These are phyloP conservation scores for Drosophila arawakana DNA, from an alignment of 1,140 invertebrate species.

Conservation along the genomic window DNA sequence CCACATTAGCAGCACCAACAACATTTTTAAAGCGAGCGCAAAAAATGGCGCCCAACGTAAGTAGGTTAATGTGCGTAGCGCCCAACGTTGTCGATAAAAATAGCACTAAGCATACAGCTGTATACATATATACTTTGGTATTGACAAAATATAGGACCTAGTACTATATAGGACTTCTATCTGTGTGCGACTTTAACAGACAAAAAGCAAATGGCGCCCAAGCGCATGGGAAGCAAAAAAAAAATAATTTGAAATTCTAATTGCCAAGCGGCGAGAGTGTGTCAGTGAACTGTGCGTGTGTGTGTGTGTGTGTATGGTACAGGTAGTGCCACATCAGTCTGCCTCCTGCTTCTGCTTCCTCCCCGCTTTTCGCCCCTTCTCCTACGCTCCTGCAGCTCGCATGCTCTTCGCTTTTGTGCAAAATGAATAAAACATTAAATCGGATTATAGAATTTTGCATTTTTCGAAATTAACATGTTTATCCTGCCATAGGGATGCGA, in stretches of 20 bases:
- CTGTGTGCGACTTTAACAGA: constrained; percentile 29
- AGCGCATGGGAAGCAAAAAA: constrained; percentile 23
- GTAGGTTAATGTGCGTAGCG: constrained; percentile 75
- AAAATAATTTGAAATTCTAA: constrained; percentile 75
- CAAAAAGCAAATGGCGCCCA: constrained; percentile 56
- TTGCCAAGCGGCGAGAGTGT: constrained; percentile 52
- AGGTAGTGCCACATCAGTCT: constrained; percentile 11
- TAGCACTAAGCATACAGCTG: constrained; percentile 27
- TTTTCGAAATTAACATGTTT: constrained; percentile 80
- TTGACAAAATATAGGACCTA: constrained; percentile 7
- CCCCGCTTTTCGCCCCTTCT: not conserved
- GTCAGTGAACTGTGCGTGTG: constrained; percentile 37
- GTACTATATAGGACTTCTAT: constrained; percentile 21
- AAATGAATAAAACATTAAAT: constrained; percentile 82
- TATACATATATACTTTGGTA: constrained; percentile 13
- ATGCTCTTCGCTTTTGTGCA: constrained; percentile 48
- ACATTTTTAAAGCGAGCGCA: constrained; percentile 4
- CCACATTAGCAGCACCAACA: constrained; percentile 25
- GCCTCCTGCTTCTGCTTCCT: constrained; percentile 10
- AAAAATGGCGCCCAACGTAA: constrained; percentile 65
- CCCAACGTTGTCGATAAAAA: constrained; percentile 70
- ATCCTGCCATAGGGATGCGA: constrained; percentile 49
- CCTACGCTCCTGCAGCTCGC: not conserved
- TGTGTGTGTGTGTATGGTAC: constrained; percentile 29
- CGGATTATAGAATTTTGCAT: constrained; percentile 82